Evolutionary conservation across 1,140 invertebrate genomes (phyloP).

Genomic region (Frieseomelitta varia): DNA sequence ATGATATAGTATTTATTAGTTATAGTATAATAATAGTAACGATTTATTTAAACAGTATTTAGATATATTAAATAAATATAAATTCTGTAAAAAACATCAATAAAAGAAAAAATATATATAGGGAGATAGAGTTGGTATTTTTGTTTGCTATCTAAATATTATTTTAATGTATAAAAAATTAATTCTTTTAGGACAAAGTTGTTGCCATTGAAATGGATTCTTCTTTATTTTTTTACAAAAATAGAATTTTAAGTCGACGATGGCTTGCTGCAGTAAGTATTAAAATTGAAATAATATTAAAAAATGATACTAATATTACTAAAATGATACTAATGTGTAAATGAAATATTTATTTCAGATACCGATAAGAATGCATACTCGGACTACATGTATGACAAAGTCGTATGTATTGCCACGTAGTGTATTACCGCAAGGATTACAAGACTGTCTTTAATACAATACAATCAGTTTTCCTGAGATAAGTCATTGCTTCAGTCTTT

Average conservation of each 20-base stretch:
- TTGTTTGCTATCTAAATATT: neutral
- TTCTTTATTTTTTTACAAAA: constrained; percentile 44
- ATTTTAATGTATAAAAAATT: constrained; percentile 16
- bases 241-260: constrained; percentile 50
- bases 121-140: constrained; percentile 24
- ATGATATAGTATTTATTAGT: neutral
- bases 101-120: neutral
- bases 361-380: constrained; percentile 43
- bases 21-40: neutral
- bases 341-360: constrained; percentile 37
- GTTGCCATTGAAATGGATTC: neutral
- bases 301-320: constrained; percentile 13
- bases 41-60: neutral
- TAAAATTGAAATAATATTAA: neutral
- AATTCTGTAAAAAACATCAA: neutral
- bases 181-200: constrained; percentile 17
- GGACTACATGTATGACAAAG: constrained; percentile 31
- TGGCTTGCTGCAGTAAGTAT: constrained; percentile 34
- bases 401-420: constrained; percentile 17
- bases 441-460: constrained; percentile 49
- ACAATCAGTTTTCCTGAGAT: neutral
- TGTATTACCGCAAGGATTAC: constrained; percentile 33
- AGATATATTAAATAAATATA: neutral
- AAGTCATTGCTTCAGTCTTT: constrained; percentile 1
- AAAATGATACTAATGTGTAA: constrained; percentile 14